Evolutionary conservation across 2,888 invertebrate species (phyloP).

Genomic region (Alloscopus bannaensis): DNA sequence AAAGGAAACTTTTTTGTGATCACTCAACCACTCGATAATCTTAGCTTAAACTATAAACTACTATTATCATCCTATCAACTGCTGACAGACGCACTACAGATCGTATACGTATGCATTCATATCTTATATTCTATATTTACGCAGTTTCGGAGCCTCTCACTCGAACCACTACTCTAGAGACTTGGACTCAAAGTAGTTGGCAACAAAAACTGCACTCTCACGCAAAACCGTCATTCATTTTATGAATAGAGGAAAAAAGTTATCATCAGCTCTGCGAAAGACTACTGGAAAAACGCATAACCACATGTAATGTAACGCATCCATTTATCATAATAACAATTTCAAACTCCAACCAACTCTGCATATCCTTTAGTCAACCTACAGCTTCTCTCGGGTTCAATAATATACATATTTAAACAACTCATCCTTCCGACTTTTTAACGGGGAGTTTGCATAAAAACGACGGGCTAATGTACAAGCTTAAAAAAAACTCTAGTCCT

Average conservation of each 20-base stretch:
- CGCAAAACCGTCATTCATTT: too few relatives aligned
- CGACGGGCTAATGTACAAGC: background rate
- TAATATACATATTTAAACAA: constrained; percentile 26
- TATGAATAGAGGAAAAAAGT: too few relatives aligned
- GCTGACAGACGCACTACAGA: background rate
- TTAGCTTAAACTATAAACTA: background rate
- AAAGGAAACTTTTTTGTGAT: background rate
- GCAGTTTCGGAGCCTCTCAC: background rate
- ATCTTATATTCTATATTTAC: background rate
- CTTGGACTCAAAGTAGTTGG: too few relatives aligned
- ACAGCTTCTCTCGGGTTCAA: constrained; percentile 21
- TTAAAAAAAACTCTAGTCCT: background rate
- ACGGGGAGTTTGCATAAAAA: background rate
- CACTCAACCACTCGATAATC: background rate
- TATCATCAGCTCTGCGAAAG: too few relatives aligned
- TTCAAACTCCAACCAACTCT: constrained; percentile 22
- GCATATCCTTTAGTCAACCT: too few relatives aligned
- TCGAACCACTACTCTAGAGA: too few relatives aligned
- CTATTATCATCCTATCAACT: background rate
- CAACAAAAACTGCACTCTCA: too few relatives aligned
- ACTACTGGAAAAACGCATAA: too few relatives aligned
- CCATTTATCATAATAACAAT: constrained; percentile 58
- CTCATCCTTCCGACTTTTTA: background rate
- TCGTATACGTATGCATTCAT: background rate
- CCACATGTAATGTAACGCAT: background rate